phyloP scores from a whole-genome alignment of 1,140 invertebrate genomes.

The Solen grandis region DNA sequence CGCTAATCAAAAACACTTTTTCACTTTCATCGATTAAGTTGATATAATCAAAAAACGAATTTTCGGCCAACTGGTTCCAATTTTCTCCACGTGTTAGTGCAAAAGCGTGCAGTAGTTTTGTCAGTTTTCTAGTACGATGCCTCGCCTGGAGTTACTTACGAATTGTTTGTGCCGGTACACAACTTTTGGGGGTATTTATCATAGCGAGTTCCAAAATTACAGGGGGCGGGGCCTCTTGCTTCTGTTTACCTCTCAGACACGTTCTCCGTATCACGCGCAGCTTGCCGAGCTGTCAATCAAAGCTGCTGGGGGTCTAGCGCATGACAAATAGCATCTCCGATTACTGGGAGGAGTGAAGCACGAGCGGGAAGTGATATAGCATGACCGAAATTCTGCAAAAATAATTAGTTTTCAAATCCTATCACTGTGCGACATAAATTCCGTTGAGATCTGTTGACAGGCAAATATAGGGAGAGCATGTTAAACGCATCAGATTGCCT shows the following conservation, averaged over 20 bases:
- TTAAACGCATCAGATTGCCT: too few species aligned
- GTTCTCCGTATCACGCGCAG: slow-evolving; percentile 13
- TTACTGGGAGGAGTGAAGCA: slow-evolving; percentile 11
- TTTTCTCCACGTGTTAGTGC: slow-evolving; percentile 45
- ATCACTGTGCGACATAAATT: slow-evolving; percentile 42
- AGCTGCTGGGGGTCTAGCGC: slow-evolving; percentile 10
- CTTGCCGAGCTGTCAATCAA: slow-evolving; percentile 33
- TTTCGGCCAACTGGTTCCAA: slow-evolving; percentile 35
- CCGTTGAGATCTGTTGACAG: too few species aligned
- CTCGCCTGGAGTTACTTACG: not conserved
- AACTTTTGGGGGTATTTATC: slow-evolving; percentile 36
- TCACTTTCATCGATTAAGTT: slow-evolving; percentile 7
- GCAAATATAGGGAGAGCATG: too few species aligned
- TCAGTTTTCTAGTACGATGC: not conserved
- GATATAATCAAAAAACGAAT: slow-evolving; percentile 28
- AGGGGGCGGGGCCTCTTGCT: slow-evolving; percentile 1
- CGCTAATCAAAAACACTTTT: slow-evolving; percentile 2
- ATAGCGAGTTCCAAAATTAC: slow-evolving; percentile 33
- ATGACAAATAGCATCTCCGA: slow-evolving; percentile 40
- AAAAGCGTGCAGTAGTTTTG: slow-evolving; percentile 14
- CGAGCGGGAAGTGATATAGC: slow-evolving; percentile 18
- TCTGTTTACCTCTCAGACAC: slow-evolving; percentile 2
- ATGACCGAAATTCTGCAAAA: slow-evolving; percentile 35
- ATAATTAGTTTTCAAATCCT: slow-evolving; percentile 36
- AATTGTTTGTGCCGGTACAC: not conserved